Base-by-base conservation (phyloP, 92 coral and sea anemone species). In the Nematostella vectensis region DNA sequence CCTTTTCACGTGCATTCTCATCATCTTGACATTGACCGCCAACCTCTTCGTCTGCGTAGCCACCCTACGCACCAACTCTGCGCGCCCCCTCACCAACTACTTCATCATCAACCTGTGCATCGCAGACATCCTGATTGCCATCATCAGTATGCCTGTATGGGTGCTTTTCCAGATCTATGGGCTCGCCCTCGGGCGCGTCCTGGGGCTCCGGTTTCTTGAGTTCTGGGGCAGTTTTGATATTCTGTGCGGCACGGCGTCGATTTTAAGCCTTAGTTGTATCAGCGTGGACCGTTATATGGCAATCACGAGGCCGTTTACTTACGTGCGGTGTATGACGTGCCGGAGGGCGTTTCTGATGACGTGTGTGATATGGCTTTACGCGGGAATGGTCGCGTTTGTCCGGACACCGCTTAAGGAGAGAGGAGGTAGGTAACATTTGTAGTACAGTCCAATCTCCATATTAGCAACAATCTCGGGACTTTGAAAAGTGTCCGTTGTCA, bases 131-230 rank as follows among this genome's bases (percentile, higher is more conserved):
- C 79, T 88, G 9, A 62, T 79, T 8, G 80, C 94, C 6, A 45
- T 79, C 6, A 74, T 88, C n/a, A 88, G 96, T 18, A 88, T 88
- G 96, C 87, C 87, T 2, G 78, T 88, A 11, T 88, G 94, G 87
- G 68, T 81, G 36, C 23, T 75, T 1, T 79, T 69, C 63, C 78
- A 83, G 54, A 33, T 88, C 23, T 78, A 74, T 16, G 84, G 51
- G 11, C 12, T 8, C 28, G 25, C 1, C 26, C n/a, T 49, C 25
- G 18, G 28, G 3, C 55, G 61, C 1, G 18, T 58, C 21, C 75
- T 88, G 19, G 88, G 93, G 0, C 52, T 2, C 4, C 56, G 48
- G 15, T 77, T 82, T 27, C 42, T 87, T 21, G 8, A 6, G 11
- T 70, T 76, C 20, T 88, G 96, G 96, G 63, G 69, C 0, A 77